Evolutionary conservation across 2,888 invertebrate species (phyloP), one percentile per base, ranked within the genome.

Genomic region (Ypsolopha sequella): DNA sequence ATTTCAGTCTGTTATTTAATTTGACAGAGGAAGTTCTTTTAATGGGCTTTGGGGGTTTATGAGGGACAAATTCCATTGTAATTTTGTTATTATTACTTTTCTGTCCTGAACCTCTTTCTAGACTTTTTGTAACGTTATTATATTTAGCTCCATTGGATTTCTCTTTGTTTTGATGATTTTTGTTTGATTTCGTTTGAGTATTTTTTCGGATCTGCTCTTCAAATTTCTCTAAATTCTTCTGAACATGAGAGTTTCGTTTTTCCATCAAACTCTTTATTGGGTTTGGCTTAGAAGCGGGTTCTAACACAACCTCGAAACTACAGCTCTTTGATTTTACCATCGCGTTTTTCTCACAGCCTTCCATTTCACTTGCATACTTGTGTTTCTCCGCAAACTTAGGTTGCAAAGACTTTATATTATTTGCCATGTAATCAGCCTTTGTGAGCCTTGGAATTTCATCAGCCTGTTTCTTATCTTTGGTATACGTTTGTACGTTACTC

Each of bases 41-140:
- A 0, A 90, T 88, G 0, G 92, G 91, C 67, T 93, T 92, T 0
- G 93, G 93, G 0, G 93, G 93, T 62, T 93, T 93, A 60, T 93
- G 93, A 0, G 91, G 90, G 0, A 93, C 90, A 62, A 88, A 88
- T 49, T 88, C 87, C 84, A 88, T 86, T 1, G 82, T 82, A 24
- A 81, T 76, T 68, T 87, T 86, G 7, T 65, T 71, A 52, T 84
- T 85, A 54, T 76, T 76, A 56, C 80, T 85, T 52, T 85, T 87
- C 52, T 75, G 78, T 0, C 75, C 75, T 0, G 85, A 76, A 44
- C 79, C 84, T 60, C 87, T 70, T 68, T 88, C 87, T 7, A 88
- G 69, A 53, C 87, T 88, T 50, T 88, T 87, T 6, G 84, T 84
- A 7, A 72, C 66, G 54, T 81, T 80, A 54, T 75, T 80, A 54